A percentile compares a stretch with the other conserved stretches of the same genome.
These are phyloP conservation scores for Leucoma salicis DNA, from an alignment of 2,888 invertebrate species.

Conservation along the genomic window DNA sequence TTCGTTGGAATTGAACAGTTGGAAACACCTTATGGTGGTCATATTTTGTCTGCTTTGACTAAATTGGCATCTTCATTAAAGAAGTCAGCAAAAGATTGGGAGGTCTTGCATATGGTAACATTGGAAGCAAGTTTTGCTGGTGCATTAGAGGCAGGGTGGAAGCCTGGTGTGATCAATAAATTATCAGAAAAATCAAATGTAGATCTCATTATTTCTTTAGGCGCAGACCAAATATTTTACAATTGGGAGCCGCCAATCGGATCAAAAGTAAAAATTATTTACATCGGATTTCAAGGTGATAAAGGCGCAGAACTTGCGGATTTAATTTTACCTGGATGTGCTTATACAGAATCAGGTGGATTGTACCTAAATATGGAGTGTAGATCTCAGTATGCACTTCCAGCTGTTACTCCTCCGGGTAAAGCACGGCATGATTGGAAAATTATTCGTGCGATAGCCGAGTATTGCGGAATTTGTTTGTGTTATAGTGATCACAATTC, in stretches of 20 bases:
- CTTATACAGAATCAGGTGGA: constrained; percentile 98
- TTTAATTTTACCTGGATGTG: constrained; percentile 95
- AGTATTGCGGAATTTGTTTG: constrained; percentile 51
- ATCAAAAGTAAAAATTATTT: constrained; percentile 90
- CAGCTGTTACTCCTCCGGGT: constrained; percentile 95
- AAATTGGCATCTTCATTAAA: constrained; percentile 28
- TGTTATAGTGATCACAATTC: constrained; percentile 50
- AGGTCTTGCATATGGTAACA: constrained; percentile 93
- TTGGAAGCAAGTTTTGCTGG: constrained; percentile 95
- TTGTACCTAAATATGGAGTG: constrained; percentile 98
- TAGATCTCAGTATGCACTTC: constrained; percentile 92
- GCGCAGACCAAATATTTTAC: constrained; percentile 94
- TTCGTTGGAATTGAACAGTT: constrained; percentile 62
- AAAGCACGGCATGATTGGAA: constrained; percentile 98
- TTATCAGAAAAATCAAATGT: constrained; percentile 82
- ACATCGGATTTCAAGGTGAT: constrained; percentile 97
- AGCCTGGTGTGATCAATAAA: constrained; percentile 84
- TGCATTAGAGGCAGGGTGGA: constrained; percentile 97
- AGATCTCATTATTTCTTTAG: constrained; percentile 92
- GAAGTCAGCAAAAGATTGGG: constrained; percentile 35
- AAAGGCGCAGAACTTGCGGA: constrained; percentile 94
- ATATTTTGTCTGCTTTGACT: constrained; percentile 43
- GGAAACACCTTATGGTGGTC: constrained; percentile 29
- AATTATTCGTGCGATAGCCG: constrained; percentile 85
- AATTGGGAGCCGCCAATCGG: constrained; percentile 86